A percentile compares a stretch with the other conserved stretches of the same genome.
Conservation (phyloP, 2,797 vertebrate genomes). For the Epinephelus coioides region DNA sequence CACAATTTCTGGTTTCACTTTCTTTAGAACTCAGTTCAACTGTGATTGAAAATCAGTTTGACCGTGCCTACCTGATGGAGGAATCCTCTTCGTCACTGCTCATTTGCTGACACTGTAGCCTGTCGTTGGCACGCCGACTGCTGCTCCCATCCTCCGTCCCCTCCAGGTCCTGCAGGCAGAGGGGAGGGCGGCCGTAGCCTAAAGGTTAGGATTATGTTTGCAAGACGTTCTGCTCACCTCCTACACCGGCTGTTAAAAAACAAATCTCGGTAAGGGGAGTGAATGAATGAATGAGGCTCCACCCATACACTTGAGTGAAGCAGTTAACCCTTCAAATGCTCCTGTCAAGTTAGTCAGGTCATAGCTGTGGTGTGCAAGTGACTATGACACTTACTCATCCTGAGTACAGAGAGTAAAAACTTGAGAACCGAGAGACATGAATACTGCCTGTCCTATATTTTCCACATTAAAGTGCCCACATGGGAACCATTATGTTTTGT, state of each 20-base stretch:
- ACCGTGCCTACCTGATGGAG: conserved; percentile 73
- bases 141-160: conserved; percentile 55
- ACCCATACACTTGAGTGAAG: conserved; percentile 43
- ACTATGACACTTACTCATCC: conserved; percentile 16
- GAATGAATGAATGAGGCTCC: conserved; percentile 63
- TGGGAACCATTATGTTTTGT: conserved; percentile 27
- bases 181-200: not conserved
- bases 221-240: conserved; percentile 14
- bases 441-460: conserved; percentile 45
- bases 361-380: not conserved
- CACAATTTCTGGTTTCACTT: not conserved
- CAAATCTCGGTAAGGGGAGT: conserved; percentile 56
- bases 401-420: conserved; percentile 27
- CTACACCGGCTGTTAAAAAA: conserved; percentile 33
- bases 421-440: conserved; percentile 16
- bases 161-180: conserved; percentile 75
- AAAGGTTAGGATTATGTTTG: conserved; percentile 1
- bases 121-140: conserved; percentile 11
- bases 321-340: conserved; percentile 53
- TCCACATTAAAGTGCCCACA: conserved; percentile 55
- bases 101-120: conserved; percentile 45
- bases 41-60: not conserved
- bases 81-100: conserved; percentile 60
- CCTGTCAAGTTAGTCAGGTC: not conserved
- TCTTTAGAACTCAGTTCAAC: not conserved